Evolutionary conservation across 2,888 invertebrate genomes (phyloP).

Genomic region (Drosophila limbata): DNA sequence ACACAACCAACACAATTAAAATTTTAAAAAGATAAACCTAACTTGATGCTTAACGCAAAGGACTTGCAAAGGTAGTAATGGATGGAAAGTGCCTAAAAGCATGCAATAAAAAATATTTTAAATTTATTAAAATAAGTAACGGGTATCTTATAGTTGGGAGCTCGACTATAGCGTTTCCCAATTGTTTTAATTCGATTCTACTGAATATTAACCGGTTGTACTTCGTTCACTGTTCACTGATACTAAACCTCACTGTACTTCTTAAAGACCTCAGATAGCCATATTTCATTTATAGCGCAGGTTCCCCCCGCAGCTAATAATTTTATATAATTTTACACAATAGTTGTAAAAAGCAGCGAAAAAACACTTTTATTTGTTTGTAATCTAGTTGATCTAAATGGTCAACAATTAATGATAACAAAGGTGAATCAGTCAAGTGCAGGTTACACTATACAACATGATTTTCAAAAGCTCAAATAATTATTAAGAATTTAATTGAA

Average conservation of each 20-base stretch:
- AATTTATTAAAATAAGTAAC: too few relatives aligned
- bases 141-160: too few relatives aligned
- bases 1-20: too few relatives aligned
- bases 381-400: conserved; percentile 18
- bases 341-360: background rate
- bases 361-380: conserved; percentile 11
- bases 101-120: too few relatives aligned
- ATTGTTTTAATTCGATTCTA: background rate
- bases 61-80: too few relatives aligned
- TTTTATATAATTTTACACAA: background rate
- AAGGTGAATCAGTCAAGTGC: conserved; percentile 1
- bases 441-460: background rate
- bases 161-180: too few relatives aligned
- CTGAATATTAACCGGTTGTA: background rate
- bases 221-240: background rate
- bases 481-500: background rate
- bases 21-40: too few relatives aligned
- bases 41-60: too few relatives aligned
- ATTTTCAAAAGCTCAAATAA: background rate
- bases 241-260: conserved; percentile 2
- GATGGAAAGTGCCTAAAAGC: too few relatives aligned
- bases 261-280: background rate
- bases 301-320: conserved; percentile 6
- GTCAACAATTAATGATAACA: conserved; percentile 10
- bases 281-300: conserved; percentile 2